These are phyloP conservation scores for Peromyscus melanophrys DNA, from an alignment of 2,797 vertebrate genomes.

Conservation along the genomic window DNA sequence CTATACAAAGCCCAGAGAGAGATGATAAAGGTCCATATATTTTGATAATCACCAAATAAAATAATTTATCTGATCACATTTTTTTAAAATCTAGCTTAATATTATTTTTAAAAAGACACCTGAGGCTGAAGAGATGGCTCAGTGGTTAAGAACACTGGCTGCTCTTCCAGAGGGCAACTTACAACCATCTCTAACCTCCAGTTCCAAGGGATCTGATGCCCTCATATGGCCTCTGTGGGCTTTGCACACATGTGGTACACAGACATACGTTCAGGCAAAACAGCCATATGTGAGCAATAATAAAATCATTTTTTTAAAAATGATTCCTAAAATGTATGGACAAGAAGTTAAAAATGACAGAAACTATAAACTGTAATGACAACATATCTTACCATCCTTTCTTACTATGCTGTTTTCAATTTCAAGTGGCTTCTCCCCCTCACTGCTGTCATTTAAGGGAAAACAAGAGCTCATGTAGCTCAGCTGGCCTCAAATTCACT, in stretches of 20 bases:
- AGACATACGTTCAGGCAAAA: neutral
- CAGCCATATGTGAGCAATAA: neutral
- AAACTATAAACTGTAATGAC: fast-evolving
- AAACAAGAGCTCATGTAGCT: neutral
- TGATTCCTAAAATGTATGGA: neutral
- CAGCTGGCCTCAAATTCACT: neutral
- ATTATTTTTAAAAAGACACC: neutral
- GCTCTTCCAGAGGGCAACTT: neutral
- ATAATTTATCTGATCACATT: neutral
- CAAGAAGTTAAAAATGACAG: neutral
- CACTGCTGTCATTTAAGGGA: too few relatives aligned
- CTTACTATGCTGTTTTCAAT: neutral
- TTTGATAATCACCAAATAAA: neutral
- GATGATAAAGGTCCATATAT: neutral
- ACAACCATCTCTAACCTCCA: too few relatives aligned
- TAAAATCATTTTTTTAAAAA: neutral
- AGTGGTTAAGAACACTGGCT: neutral
- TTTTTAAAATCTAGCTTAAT: neutral
- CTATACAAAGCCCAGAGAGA: neutral
- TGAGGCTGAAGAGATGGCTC: neutral
- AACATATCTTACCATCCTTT: fast-evolving
- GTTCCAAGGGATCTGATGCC: neutral
- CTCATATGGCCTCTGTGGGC: neutral
- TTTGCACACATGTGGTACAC: neutral
- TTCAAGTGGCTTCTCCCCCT: neutral